Conservation (phyloP, 2,888 invertebrate genomes). For the Torymus auratus region DNA sequence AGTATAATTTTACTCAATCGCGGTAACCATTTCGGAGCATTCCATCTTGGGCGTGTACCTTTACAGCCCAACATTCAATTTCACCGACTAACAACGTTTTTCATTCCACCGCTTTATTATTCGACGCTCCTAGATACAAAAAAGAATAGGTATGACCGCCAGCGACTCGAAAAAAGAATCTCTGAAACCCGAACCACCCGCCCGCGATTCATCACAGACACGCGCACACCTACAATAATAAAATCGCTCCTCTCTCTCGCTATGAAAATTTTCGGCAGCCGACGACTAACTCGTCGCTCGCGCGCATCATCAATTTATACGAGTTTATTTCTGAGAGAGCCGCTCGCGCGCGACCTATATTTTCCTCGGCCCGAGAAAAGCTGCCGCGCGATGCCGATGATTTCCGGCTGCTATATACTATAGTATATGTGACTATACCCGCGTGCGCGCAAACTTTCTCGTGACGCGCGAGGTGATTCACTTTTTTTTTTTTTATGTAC, state of each 20-base stretch:
- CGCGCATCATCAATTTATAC: constrained; percentile 51
- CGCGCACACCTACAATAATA: constrained; percentile 8
- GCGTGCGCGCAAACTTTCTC: background rate
- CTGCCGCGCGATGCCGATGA: background rate
- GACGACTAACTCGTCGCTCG: background rate
- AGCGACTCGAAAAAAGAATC: background rate
- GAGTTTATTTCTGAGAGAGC: constrained; percentile 53
- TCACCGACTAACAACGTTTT: no score
- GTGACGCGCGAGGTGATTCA: constrained; percentile 2
- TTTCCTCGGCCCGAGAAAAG: constrained; percentile 8
- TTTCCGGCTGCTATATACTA: constrained; percentile 25
- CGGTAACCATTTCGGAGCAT: no score
- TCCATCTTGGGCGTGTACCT: no score
- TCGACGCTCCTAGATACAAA: no score
- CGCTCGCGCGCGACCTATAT: constrained; percentile 49
- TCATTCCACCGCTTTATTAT: no score
- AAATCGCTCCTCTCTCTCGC: background rate
- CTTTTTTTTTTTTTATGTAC: no score
- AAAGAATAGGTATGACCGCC: no score
- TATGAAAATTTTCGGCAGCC: constrained; percentile 36
- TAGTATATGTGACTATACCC: constrained; percentile 1
- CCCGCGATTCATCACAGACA: background rate
- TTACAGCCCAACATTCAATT: no score
- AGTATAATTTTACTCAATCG: no score
- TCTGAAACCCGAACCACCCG: constrained; percentile 31